These are phyloP conservation scores for Brachyistius frenatus DNA, from an alignment of 2,113 vertebrate genomes.

Conservation along the genomic window DNA sequence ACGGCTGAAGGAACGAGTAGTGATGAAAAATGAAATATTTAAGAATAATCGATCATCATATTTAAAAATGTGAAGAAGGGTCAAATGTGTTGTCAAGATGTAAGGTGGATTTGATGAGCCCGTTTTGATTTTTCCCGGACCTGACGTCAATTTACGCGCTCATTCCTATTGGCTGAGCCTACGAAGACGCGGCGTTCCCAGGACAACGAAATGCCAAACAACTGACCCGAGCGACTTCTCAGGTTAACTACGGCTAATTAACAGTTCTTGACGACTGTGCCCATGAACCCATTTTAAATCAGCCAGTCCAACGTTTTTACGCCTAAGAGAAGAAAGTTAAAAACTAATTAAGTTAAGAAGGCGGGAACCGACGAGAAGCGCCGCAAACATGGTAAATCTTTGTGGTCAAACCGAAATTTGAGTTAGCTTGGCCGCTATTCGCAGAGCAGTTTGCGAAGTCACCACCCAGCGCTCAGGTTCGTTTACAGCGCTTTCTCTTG, in stretches of 20 bases:
- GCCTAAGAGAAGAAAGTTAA: background rate
- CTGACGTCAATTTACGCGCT: slow-evolving; percentile 32
- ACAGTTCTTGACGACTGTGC: accelerated
- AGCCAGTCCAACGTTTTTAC: background rate
- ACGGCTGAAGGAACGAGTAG: too few species aligned
- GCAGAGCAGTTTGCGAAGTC: background rate
- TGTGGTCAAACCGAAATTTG: background rate
- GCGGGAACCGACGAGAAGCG: background rate
- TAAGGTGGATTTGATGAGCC: too few species aligned
- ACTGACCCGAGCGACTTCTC: background rate
- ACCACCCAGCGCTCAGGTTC: background rate
- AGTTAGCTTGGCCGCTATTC: slow-evolving; percentile 14
- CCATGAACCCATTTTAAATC: background rate
- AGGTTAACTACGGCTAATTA: background rate
- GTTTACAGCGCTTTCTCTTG: background rate
- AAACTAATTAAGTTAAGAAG: background rate
- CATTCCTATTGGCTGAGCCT: slow-evolving; percentile 33
- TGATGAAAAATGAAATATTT: too few species aligned
- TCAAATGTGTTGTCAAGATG: too few species aligned
- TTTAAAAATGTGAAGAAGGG: too few species aligned
- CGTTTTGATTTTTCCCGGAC: slow-evolving; percentile 14
- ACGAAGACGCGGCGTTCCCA: slow-evolving; percentile 41
- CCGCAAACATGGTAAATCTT: slow-evolving; percentile 53
- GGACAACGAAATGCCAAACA: slow-evolving; percentile 64
- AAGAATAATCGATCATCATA: too few species aligned